Base-by-base conservation (phyloP, 2,888 invertebrate species). In the Colletes collaris region DNA sequence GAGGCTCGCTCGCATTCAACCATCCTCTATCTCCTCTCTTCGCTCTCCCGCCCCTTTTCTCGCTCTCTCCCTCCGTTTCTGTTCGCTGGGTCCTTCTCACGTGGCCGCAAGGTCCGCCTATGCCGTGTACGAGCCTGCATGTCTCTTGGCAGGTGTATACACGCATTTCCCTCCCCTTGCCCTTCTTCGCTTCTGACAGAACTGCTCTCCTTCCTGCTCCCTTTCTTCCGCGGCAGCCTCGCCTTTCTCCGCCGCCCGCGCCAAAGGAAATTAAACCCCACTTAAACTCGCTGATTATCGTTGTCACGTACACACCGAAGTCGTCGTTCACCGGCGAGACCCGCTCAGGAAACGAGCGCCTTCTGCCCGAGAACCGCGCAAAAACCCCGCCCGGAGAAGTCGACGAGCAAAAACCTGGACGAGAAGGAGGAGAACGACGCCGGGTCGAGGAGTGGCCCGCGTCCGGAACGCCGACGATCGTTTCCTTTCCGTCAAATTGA, bases 281-380 rank as follows among this genome's bases (percentile, higher is more conserved):
- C 91, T 92, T 91, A 91, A 81, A 89, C 89, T 87, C 88, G 86
- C 89, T 90, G 90, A 92, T 92, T 91, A 92, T 92, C 91, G 91
- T 90, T 90, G 92, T 92, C 92, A 91, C 92, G 90, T 92, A 91
- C 89, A 49, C 62, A 46, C 52, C 4, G 52, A 27, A 16, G 85
- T 78, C 87, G 76, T 77, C 83, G 83, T 86, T 69, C 67, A 60
- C 72, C 75, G 27, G 59, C 81, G 79, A 81, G 75, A 19, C 65
- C 76, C 59, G 79, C 76, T 62, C 67, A 76, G 65, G 77, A 83
- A 86, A 71, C 84, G 84, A 77, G 73, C 67, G 44, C 76, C 74
- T 69, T 56, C 63, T 59, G 67, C 60, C 55, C 65, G 60, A 37
- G 56, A 46, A 4, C 40, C 6, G n/a, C 44, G 79, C 79, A 86